Evolutionary conservation across 2,888 invertebrate genomes (phyloP).

Genomic region (Cerastoderma edule): DNA sequence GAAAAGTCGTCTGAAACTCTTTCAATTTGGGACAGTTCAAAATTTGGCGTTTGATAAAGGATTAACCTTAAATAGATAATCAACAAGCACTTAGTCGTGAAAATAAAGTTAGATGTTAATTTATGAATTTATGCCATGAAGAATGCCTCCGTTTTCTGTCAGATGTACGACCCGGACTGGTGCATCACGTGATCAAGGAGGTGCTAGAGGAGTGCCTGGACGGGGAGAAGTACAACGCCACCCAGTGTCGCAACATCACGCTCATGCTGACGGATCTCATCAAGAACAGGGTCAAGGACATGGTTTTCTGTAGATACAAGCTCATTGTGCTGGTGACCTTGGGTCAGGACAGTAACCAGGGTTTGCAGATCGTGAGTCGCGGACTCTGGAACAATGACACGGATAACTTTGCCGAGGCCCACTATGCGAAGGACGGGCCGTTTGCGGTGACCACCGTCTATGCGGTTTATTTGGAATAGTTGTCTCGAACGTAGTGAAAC

Average conservation of each 20-base stretch:
- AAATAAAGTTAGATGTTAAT: too few species aligned
- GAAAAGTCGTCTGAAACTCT: too few species aligned
- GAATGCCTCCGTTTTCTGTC: too few species aligned
- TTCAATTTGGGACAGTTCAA: too few species aligned
- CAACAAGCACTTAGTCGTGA: too few species aligned
- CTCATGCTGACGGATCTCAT: constrained; percentile 78
- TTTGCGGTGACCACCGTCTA: constrained; percentile 78
- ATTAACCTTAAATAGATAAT: too few species aligned
- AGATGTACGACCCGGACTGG: constrained; percentile 66
- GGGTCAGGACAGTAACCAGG: constrained; percentile 76
- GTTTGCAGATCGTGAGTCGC: constrained; percentile 72
- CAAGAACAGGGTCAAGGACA: constrained; percentile 76
- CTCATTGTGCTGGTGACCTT: constrained; percentile 76
- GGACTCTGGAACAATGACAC: constrained; percentile 78
- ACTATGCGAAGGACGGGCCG: constrained; percentile 70
- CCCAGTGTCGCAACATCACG: constrained; percentile 71
- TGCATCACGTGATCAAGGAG: constrained; percentile 68
- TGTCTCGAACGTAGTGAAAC: too few species aligned
- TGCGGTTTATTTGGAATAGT: constrained; percentile 78
- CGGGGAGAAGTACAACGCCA: constrained; percentile 77
- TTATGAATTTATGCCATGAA: too few species aligned
- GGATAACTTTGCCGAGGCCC: constrained; percentile 76
- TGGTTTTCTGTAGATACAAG: constrained; percentile 77
- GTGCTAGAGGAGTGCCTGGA: constrained; percentile 75
- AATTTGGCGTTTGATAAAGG: too few species aligned